Conservation (phyloP, 2,797 vertebrate species). For the Tiaroga cobitis region DNA sequence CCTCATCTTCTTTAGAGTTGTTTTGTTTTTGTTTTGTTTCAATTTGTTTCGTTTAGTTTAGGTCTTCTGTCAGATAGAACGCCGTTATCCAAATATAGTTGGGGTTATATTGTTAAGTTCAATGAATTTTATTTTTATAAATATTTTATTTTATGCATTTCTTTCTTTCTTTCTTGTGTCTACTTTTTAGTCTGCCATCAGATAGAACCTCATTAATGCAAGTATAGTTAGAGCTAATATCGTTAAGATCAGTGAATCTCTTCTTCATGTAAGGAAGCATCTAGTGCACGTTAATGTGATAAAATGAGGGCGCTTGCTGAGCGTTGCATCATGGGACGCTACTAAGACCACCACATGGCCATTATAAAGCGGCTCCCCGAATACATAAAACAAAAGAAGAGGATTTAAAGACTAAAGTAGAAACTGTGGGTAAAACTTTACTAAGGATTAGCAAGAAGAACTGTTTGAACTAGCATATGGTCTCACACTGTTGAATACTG, state of each 20-base stretch:
- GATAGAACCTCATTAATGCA: conserved; percentile 68
- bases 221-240: conserved; percentile 52
- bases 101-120: not conserved
- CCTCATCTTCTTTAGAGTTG: conserved; percentile 14
- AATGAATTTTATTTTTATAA: not conserved
- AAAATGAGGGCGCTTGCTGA: conserved; percentile 72
- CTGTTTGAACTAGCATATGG: not conserved
- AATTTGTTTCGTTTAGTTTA: not conserved
- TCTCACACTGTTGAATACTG: not conserved
- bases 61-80: not conserved
- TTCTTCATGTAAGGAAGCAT: conserved; percentile 71
- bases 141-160: not conserved
- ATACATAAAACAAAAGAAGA: conserved; percentile 28
- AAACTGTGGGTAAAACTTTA: conserved; percentile 5
- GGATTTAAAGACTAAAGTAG: not conserved
- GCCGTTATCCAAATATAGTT: not conserved
- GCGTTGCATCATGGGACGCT: conserved; percentile 75
- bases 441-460: not conserved
- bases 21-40: not conserved
- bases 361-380: conserved; percentile 7
- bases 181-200: conserved; percentile 49
- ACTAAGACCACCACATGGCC: conserved; percentile 44
- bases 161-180: not conserved
- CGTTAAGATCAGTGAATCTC: conserved; percentile 65
- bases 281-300: conserved; percentile 73